Evolutionary conservation across 2,888 invertebrate genomes (phyloP).

Genomic region (Andrena camellia): DNA sequence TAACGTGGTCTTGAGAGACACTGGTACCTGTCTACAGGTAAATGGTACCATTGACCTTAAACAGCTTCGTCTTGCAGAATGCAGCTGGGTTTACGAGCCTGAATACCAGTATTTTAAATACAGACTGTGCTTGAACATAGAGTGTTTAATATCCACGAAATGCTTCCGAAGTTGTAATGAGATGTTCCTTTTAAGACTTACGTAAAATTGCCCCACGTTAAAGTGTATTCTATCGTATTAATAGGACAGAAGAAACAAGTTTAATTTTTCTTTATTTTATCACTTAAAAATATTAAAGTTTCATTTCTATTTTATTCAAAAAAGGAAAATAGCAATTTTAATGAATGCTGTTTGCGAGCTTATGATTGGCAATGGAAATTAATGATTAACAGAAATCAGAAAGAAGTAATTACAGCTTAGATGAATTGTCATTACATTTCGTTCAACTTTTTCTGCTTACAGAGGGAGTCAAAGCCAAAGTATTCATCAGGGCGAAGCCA

Average conservation of each 20-base stretch:
- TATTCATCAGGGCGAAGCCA: slow-evolving; percentile 92
- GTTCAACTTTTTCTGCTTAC: slow-evolving; percentile 65
- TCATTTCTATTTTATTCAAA: too few relatives aligned
- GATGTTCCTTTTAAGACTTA: too few relatives aligned
- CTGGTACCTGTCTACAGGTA: slow-evolving; percentile 1
- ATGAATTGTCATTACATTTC: too few relatives aligned
- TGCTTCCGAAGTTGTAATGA: too few relatives aligned
- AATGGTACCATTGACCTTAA: slow-evolving; percentile 31
- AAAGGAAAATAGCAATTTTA: too few relatives aligned
- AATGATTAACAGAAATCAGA: background rate
- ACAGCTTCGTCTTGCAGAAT: slow-evolving; percentile 26
- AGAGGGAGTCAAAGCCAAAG: slow-evolving; percentile 94
- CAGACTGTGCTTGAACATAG: background rate
- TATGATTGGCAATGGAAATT: background rate
- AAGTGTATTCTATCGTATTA: too few relatives aligned
- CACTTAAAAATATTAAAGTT: too few relatives aligned
- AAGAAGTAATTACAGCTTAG: background rate
- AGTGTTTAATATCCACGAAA: background rate
- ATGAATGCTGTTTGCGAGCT: background rate
- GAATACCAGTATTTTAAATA: background rate
- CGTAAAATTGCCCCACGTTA: too few relatives aligned
- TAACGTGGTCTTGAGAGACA: background rate
- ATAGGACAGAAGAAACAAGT: too few relatives aligned
- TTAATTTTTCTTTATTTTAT: too few relatives aligned
- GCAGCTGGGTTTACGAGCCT: slow-evolving; percentile 15